Conservation (phyloP, 2,797 vertebrate genomes). For the Mico argentatus region DNA sequence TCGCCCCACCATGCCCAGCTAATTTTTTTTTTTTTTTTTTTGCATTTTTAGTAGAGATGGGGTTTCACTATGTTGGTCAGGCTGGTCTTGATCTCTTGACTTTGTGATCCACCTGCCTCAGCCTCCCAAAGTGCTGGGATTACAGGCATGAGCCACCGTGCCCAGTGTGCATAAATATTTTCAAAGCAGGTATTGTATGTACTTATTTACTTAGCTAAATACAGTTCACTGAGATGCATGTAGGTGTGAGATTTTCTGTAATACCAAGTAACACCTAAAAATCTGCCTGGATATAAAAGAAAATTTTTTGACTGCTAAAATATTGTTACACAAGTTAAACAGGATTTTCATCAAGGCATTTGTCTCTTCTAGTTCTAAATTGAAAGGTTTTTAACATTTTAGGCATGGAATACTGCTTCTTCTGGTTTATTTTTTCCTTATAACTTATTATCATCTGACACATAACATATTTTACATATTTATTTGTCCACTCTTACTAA, state of each 20-base stretch:
- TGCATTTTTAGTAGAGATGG: background rate
- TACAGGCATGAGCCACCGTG: background rate
- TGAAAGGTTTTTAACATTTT: conserved; percentile 51
- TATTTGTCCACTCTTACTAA: background rate
- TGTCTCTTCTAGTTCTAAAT: conserved; percentile 54
- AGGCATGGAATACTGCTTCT: conserved; percentile 13
- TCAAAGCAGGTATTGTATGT: conserved; percentile 75
- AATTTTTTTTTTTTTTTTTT: background rate
- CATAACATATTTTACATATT: background rate
- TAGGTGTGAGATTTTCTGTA: conserved; percentile 58
- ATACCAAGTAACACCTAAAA: conserved; percentile 28
- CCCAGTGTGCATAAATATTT: background rate
- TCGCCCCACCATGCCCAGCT: background rate
- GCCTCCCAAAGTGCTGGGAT: background rate
- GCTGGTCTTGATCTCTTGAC: background rate
- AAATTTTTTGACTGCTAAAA: conserved; percentile 29
- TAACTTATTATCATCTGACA: background rate
- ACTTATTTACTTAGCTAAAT: conserved; percentile 79
- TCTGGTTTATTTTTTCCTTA: background rate
- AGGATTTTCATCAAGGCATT: conserved; percentile 22
- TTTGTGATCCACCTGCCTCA: background rate
- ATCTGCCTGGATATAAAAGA: conserved; percentile 13
- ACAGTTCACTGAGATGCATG: conserved; percentile 72
- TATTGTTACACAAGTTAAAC: conserved; percentile 65
- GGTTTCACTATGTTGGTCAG: background rate